These are phyloP conservation scores for Malurus alboscapulatus DNA, from an alignment of 2,113 vertebrate genomes.

Conservation along the genomic window DNA sequence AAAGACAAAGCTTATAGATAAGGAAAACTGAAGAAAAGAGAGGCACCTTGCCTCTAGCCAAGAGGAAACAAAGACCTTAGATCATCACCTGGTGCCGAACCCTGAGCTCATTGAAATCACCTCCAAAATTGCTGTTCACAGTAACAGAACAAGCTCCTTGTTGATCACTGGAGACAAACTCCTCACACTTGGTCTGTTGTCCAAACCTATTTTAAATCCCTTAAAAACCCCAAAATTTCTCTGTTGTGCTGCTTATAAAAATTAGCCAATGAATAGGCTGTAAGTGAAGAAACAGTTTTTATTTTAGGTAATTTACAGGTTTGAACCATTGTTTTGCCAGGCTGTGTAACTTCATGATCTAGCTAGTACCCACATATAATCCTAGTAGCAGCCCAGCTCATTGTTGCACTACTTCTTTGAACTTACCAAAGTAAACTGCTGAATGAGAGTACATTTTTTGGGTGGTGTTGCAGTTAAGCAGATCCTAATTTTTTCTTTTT, in stretches of 20 bases:
- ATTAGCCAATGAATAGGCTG: not conserved
- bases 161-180: not conserved
- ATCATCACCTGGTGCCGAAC: not conserved
- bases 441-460: not conserved
- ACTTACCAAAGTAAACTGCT: not conserved
- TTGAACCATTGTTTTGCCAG: not conserved
- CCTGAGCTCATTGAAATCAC: not conserved
- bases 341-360: not conserved
- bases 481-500: not conserved
- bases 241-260: not conserved
- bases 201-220: not conserved
- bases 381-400: not conserved
- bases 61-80: not conserved
- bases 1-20: not conserved
- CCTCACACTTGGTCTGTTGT: rapidly evolving
- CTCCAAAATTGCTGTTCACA: not conserved
- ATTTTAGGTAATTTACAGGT: not conserved
- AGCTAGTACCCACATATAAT: not conserved
- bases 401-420: not conserved
- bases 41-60: not conserved
- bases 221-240: not conserved
- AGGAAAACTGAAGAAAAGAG: not conserved
- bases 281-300: not conserved
- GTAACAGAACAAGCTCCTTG: not conserved
- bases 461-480: not conserved